Evolutionary conservation across 2,888 invertebrate genomes (phyloP).

Genomic region (Melanotus villosus): DNA sequence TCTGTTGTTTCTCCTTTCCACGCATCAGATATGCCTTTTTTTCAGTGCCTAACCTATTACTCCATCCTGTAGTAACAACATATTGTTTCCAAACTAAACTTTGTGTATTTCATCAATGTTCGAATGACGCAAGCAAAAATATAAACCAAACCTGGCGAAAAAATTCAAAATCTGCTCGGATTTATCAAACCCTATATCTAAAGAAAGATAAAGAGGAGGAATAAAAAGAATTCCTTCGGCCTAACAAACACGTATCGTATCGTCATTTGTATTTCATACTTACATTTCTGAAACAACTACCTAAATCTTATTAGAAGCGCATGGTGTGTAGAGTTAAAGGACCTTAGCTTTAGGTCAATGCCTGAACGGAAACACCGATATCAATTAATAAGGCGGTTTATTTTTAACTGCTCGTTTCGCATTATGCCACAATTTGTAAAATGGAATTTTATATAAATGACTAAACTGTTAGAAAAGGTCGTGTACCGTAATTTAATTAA

Average conservation of each 20-base stretch:
- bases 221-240: background rate
- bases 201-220: background rate
- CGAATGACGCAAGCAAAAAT: no score
- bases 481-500: background rate
- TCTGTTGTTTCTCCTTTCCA: no score
- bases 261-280: background rate
- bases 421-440: background rate
- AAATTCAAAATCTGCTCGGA: background rate
- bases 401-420: background rate
- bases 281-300: background rate
- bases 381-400: constrained; percentile 4
- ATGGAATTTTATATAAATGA: background rate
- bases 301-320: background rate
- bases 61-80: no score
- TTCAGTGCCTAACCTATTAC: no score
- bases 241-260: background rate
- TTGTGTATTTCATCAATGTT: no score
- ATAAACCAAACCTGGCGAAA: background rate
- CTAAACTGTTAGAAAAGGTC: background rate
- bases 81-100: no score
- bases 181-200: background rate
- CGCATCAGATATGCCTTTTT: no score
- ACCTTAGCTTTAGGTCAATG: constrained; percentile 53
- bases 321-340: constrained; percentile 40
- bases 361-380: constrained; percentile 34